These are phyloP conservation scores for Pterostichus madidus DNA, from an alignment of 2,888 invertebrate genomes.

Conservation along the genomic window DNA sequence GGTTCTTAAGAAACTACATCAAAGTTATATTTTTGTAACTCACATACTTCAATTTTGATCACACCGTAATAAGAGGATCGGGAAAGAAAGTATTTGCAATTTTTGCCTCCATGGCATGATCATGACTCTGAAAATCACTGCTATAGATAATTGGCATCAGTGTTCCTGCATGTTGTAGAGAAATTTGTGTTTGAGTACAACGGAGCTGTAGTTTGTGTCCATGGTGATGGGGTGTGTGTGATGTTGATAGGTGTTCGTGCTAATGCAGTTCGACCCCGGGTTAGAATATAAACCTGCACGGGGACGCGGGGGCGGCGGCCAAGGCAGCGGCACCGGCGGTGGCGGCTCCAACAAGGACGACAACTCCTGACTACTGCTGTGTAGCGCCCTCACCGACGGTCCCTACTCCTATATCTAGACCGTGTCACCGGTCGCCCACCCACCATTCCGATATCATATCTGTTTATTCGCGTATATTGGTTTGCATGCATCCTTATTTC, in stretches of 20 bases:
- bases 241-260: constrained; percentile 90
- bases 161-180: too few species aligned
- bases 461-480: constrained; percentile 68
- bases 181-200: not conserved
- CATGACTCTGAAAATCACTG: too few species aligned
- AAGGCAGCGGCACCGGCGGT: constrained; percentile 81
- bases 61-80: too few species aligned
- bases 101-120: too few species aligned
- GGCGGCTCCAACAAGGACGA: constrained; percentile 91
- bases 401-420: constrained; percentile 95
- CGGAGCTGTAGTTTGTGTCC: not conserved
- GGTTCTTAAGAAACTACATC: too few species aligned
- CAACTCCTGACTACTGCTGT: constrained; percentile 99
- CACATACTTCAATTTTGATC: too few species aligned
- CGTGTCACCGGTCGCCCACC: constrained; percentile 70
- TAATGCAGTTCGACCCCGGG: constrained; percentile 99
- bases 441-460: constrained; percentile 73
- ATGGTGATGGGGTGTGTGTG: not conserved
- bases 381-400: constrained; percentile 99
- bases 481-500: constrained; percentile 61
- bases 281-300: constrained; percentile 95
- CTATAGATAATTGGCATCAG: too few species aligned
- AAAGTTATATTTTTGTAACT: too few species aligned
- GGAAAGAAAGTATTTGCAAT: too few species aligned
- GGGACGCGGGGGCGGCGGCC: constrained; percentile 78